Conservation (phyloP, 2,113 vertebrate genomes). For the Naja naja region DNA sequence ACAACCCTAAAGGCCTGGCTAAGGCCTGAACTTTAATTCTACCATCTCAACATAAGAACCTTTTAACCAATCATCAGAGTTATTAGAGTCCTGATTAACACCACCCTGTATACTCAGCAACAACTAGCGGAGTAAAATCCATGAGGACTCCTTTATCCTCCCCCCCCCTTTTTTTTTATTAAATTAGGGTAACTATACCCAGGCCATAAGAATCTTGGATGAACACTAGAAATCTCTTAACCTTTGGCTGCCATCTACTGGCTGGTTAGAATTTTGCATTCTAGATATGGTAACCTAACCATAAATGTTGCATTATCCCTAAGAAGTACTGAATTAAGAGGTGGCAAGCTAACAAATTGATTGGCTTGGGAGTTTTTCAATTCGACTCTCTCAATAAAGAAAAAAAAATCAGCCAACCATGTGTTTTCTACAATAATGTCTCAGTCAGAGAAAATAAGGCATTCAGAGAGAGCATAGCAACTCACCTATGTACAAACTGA, state of each 20-base stretch:
- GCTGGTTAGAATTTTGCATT: neutral
- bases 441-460: neutral
- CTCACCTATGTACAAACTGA: neutral
- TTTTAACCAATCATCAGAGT: neutral
- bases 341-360: neutral
- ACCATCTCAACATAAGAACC: no score
- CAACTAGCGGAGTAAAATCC: neutral
- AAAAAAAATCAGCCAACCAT: neutral
- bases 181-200: neutral
- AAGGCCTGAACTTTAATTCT: no score
- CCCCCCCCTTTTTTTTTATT: neutral
- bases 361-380: neutral
- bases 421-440: neutral
- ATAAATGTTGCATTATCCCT: neutral
- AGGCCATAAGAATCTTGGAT: neutral
- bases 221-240: neutral
- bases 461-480: neutral
- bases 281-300: neutral
- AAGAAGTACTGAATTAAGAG: neutral
- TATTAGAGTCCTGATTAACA: neutral
- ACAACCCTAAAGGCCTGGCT: no score
- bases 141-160: neutral
- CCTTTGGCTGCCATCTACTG: neutral
- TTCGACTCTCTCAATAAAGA: neutral
- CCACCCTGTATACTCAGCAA: neutral